A percentile compares a stretch with the other conserved stretches of the same genome.
These are phyloP conservation scores for Drosophila algonquin DNA, from an alignment of 2,888 invertebrate species.

Conservation along the genomic window DNA sequence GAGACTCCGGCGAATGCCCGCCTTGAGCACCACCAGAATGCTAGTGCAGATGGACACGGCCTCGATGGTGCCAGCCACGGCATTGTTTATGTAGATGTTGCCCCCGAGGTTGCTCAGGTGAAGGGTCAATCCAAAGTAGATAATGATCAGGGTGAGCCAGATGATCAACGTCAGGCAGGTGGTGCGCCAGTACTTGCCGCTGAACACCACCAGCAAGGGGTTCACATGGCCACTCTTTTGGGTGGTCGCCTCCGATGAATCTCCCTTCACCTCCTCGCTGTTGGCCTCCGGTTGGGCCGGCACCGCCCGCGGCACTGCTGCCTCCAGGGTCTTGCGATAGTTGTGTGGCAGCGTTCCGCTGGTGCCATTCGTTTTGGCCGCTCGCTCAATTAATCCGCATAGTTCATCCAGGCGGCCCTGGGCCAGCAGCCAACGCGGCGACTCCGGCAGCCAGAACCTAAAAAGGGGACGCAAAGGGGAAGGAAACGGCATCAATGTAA, in stretches of 20 bases:
- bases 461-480: not conserved
- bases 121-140: conserved; percentile 91
- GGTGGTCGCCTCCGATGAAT: not conserved
- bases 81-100: conserved; percentile 88
- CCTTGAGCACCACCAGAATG: conserved; percentile 88
- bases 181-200: conserved; percentile 87
- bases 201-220: conserved; percentile 88
- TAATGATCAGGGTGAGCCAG: conserved; percentile 90
- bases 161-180: conserved; percentile 88
- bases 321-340: conserved; percentile 87
- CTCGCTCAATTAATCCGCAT: conserved; percentile 87
- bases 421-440: conserved; percentile 90
- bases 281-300: conserved; percentile 75
- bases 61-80: conserved; percentile 89
- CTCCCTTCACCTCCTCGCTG: conserved; percentile 64
- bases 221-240: conserved; percentile 76
- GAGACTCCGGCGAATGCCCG: conserved; percentile 89
- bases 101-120: conserved; percentile 90
- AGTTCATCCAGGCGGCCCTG: conserved; percentile 89
- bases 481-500: conserved; percentile 40
- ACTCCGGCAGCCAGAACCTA: conserved; percentile 91
- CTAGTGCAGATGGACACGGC: conserved; percentile 89
- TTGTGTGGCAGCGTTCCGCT: conserved; percentile 87
- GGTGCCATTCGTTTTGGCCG: conserved; percentile 87
- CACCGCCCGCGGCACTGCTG: conserved; percentile 62